phyloP scores from a whole-genome alignment of 2,113 vertebrate genomes.

The Neogobius melanostomus region DNA sequence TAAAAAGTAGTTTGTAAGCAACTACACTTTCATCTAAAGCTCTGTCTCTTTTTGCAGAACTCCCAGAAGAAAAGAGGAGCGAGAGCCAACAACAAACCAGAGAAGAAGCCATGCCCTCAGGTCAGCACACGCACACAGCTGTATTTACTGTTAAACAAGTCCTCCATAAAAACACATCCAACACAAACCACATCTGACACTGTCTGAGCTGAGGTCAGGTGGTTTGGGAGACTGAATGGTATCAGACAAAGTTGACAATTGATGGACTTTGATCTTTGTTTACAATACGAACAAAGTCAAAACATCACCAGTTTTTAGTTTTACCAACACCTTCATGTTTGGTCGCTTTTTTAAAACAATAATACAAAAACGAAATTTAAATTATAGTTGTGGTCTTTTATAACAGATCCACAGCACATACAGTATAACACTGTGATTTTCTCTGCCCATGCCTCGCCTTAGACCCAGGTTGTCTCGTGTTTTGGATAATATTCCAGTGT shows the following conservation, averaged over 20 bases:
- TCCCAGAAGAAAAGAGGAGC: conserved; percentile 91
- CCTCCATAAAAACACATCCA: neutral
- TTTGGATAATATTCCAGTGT: neutral
- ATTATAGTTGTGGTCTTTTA: too few species aligned
- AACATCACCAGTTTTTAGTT: too few species aligned
- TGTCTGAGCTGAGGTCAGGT: too few species aligned
- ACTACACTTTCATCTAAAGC: conserved; percentile 4
- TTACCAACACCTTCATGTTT: too few species aligned
- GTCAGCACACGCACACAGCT: conserved; percentile 65
- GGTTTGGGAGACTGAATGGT: neutral
- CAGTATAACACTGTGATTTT: too few species aligned
- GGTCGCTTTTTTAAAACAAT: too few species aligned
- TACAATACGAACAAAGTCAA: neutral
- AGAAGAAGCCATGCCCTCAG: conserved; percentile 89
- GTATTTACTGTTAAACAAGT: neutral
- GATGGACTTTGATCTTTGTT: neutral
- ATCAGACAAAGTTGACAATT: neutral
- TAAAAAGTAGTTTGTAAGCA: neutral
- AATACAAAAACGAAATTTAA: too few species aligned
- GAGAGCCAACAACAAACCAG: conserved; percentile 86
- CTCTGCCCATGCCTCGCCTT: too few species aligned
- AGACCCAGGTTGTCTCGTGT: neutral
- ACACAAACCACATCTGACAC: neutral
- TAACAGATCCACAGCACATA: too few species aligned
- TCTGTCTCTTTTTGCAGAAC: conserved; percentile 77